Conservation (phyloP, 2,113 vertebrate species). For the Cepphus grylle region DNA sequence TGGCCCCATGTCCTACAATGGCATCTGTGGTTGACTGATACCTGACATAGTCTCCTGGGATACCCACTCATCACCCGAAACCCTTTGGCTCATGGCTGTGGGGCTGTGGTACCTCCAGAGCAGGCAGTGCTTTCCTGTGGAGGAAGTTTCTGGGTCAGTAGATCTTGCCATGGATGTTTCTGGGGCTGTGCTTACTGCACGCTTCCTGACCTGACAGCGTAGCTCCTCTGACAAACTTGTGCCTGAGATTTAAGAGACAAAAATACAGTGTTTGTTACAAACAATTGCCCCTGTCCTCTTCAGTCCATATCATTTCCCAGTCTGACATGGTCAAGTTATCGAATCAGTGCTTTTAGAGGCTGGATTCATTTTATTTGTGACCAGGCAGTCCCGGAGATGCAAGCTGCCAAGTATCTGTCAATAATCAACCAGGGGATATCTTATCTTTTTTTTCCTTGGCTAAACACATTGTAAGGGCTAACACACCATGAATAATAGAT, state of each 20-base stretch:
- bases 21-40: background rate
- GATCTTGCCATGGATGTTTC: background rate
- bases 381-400: background rate
- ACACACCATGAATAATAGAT: slow-evolving; percentile 61
- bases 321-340: background rate
- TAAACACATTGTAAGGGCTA: slow-evolving; percentile 62
- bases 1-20: background rate
- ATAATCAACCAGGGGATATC: slow-evolving; percentile 65
- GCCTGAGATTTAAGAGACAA: background rate
- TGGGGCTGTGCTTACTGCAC: background rate
- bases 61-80: background rate
- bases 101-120: background rate
- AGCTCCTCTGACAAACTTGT: background rate
- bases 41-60: background rate
- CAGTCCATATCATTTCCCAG: background rate
- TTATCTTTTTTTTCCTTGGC: slow-evolving; percentile 41
- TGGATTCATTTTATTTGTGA: slow-evolving; percentile 49
- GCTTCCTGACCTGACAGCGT: background rate
- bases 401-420: slow-evolving; percentile 62
- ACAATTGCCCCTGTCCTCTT: background rate
- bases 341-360: slow-evolving; percentile 5
- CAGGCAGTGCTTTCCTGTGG: background rate
- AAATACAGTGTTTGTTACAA: background rate
- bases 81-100: background rate
- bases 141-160: background rate